These are phyloP conservation scores for Bufo bufo DNA, from an alignment of 2,113 vertebrate species.

Conservation along the genomic window DNA sequence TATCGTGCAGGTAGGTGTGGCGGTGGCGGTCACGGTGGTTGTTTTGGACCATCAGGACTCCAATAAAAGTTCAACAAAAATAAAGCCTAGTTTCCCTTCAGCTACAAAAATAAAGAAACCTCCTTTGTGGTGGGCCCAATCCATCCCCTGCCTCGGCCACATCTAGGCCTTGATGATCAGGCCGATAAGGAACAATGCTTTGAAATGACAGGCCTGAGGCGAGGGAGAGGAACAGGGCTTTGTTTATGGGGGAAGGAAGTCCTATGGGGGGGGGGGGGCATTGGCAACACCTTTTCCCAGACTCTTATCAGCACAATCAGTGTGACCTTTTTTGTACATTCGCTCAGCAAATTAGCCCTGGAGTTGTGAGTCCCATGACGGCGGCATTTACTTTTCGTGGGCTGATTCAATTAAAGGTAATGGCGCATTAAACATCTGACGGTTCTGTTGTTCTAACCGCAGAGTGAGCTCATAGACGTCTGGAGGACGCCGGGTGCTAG, in stretches of 20 bases:
- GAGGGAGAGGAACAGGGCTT: conserved; percentile 32
- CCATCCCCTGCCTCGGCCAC: not conserved
- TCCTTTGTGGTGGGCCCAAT: not conserved
- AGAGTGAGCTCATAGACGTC: not conserved
- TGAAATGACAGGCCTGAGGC: not conserved
- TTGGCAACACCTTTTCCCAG: conserved; percentile 44
- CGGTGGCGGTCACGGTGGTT: not conserved
- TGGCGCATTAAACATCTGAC: conserved; percentile 28
- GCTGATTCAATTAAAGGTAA: conserved; percentile 26
- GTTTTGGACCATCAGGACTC: not conserved
- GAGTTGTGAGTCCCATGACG: not conserved
- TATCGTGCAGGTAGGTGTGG: not conserved
- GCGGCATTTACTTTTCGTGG: conserved; percentile 6
- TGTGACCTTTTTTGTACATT: conserved; percentile 15
- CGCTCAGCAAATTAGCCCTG: conserved; percentile 5
- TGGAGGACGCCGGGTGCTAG: not conserved
- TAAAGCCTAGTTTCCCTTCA: conserved; percentile 15
- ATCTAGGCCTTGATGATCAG: conserved; percentile 4
- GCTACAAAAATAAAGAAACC: not conserved
- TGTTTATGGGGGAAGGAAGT: conserved; percentile 46
- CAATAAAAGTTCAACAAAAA: conserved; percentile 37
- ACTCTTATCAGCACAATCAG: conserved; percentile 11
- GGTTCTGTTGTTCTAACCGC: conserved; percentile 28
- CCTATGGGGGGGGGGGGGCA: conserved; percentile 25
- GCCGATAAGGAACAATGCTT: conserved; percentile 43